phyloP scores from a whole-genome alignment of 2,797 vertebrate genomes.

The Acestrorhynchus altus region DNA sequence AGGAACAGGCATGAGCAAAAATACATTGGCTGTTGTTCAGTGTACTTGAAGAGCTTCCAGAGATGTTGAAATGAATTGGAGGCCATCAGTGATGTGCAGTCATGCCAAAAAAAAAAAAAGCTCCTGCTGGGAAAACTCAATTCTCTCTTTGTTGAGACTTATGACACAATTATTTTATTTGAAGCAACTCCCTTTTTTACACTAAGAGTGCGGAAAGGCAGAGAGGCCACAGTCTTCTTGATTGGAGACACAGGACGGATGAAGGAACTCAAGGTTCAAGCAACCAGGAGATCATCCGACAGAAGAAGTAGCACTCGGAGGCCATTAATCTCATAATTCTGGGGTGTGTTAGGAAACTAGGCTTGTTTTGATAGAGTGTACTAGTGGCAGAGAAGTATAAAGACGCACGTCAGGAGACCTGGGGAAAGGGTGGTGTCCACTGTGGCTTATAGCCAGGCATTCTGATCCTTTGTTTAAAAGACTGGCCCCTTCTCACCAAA shows the following conservation, averaged over 20 bases:
- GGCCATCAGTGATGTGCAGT: not conserved
- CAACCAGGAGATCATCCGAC: not conserved
- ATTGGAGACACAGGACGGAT: not conserved
- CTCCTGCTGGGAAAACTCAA: not conserved
- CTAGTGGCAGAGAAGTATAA: not conserved
- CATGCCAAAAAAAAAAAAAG: not conserved
- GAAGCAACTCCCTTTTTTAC: not conserved
- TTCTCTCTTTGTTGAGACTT: not conserved
- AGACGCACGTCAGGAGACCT: not conserved
- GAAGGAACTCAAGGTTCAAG: not conserved
- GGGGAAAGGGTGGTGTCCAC: conserved; percentile 4
- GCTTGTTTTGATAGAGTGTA: not conserved
- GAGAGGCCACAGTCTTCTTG: not conserved
- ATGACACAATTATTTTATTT: not conserved
- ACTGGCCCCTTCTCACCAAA: not conserved
- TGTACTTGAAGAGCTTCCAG: conserved; percentile 13
- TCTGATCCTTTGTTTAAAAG: not conserved
- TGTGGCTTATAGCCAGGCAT: not conserved
- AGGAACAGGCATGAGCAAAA: conserved; percentile 14
- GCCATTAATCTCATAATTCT: not conserved
- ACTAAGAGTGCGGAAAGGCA: not conserved
- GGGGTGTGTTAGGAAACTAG: not conserved
- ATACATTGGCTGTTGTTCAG: conserved; percentile 16
- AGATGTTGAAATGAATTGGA: conserved; percentile 17
- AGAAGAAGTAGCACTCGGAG: conserved; percentile 10